Conservation (phyloP, 2,888 invertebrate species). For the Ormyrus thymus region DNA sequence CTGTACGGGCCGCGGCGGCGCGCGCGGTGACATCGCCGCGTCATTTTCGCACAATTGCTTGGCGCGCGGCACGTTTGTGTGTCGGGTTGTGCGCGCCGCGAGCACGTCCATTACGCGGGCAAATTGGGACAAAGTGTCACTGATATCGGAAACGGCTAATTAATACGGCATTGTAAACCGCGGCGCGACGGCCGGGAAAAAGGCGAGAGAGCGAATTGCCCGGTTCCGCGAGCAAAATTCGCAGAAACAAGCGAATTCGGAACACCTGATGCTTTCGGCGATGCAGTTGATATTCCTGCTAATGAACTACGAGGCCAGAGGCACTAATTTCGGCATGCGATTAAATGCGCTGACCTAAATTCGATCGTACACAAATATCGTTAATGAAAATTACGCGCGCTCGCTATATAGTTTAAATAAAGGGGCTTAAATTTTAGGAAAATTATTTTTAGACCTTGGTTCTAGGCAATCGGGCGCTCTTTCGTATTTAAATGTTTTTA, state of each 20-base stretch:
- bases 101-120: slow-evolving; percentile 39
- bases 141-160: slow-evolving; percentile 59
- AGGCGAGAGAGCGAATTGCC: slow-evolving; percentile 8
- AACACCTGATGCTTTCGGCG: slow-evolving; percentile 16
- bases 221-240: background rate
- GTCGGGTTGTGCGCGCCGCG: background rate
- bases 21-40: too few species aligned
- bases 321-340: slow-evolving; percentile 24
- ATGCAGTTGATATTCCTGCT: slow-evolving; percentile 19
- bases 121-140: slow-evolving; percentile 51
- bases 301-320: slow-evolving; percentile 23
- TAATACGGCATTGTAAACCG: slow-evolving; percentile 51
- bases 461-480: too few species aligned
- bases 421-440: too few species aligned
- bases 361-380: background rate
- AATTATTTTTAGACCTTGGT: too few species aligned
- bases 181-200: slow-evolving; percentile 14
- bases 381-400: too few species aligned
- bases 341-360: slow-evolving; percentile 16
- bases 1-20: too few species aligned
- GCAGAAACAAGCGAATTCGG: background rate
- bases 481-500: too few species aligned
- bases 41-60: slow-evolving; percentile 26
- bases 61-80: background rate
- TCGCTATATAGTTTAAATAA: too few species aligned